Evolutionary conservation across 2,888 invertebrate species (phyloP), one percentile per base, ranked within the genome.

Genomic region (Troides helena): DNA sequence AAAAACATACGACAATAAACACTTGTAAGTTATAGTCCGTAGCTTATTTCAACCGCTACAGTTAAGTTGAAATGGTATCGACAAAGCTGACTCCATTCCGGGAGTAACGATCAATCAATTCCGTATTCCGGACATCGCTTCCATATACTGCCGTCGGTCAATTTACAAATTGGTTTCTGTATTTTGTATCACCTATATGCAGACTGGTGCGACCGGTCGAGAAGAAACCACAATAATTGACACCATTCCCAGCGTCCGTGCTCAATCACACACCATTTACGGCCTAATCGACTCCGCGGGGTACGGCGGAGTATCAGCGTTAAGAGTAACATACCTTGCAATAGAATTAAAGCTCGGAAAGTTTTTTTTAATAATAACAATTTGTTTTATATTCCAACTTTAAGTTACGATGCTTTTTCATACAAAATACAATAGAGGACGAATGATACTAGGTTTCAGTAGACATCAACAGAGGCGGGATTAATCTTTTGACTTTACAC

Each of bases 201-300:
- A 12, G 18, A 43, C 39, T 25, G 61, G 57, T 65, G 57, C 39
- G 61, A 56, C 62, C 58, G 64, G 70, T 64, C 64, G 68, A 50
- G 53, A 69, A 68, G 71, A 71, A 65, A 67, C 74, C 74, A 74
- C 74, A 75, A 76, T 79, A 78, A 81, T 76, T 82, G 81, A 79
- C 81, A 81, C 79, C 75, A 77, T 80, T 80, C 79, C 71, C 74
- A 78, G 73, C 67, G 68, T 56, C 70, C 73, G 57, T 70, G 68
- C 66, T 69, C 67, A 71, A 60, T 60, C 53, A 71, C 63, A 30
- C 30, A 56, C 57, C 71, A 65, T 72, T 74, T 72, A 73, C 43
- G 74, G 73, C 43, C 14, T 70, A 67, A 67, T 63, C 53, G 70
- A 25, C 50, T 62, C 60, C 50, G 62, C 63, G 62, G 50, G 71